Evolutionary conservation across 2,888 invertebrate species (phyloP).

Genomic region (Harpalus rufipes): DNA sequence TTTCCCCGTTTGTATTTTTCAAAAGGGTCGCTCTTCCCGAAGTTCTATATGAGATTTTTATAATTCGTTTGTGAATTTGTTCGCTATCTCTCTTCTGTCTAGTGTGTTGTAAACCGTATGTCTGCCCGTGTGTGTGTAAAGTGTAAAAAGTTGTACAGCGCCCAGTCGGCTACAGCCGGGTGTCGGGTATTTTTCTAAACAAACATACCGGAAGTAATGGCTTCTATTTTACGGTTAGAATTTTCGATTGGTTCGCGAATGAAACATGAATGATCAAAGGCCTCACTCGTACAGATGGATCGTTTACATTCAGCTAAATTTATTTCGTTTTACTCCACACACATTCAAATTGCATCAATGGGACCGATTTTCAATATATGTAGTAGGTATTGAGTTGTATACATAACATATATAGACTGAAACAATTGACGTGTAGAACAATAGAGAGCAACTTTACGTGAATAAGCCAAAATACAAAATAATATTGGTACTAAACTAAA

Average conservation of each 20-base stretch:
- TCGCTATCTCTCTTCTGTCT: neutral
- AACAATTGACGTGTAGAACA: too few species aligned
- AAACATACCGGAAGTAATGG: slow-evolving; percentile 60
- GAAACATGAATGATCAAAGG: slow-evolving; percentile 48
- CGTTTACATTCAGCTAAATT: slow-evolving; percentile 48
- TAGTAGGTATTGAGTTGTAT: too few species aligned
- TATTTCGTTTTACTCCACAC: slow-evolving; percentile 29
- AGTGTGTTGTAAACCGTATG: neutral
- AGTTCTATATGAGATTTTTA: neutral
- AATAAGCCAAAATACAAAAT: too few species aligned
- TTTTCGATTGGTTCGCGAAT: slow-evolving; percentile 55
- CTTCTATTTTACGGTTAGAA: slow-evolving; percentile 60
- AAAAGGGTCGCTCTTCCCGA: neutral
- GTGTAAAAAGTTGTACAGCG: slow-evolving; percentile 60
- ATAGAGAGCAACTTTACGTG: too few species aligned
- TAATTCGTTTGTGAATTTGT: neutral
- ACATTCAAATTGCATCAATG: slow-evolving; percentile 8
- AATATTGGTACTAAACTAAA: too few species aligned
- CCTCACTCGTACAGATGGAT: slow-evolving; percentile 26
- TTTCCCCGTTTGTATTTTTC: neutral
- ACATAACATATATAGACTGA: too few species aligned
- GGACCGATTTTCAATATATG: neutral
- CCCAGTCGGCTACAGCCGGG: slow-evolving; percentile 31
- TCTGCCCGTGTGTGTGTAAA: slow-evolving; percentile 21
- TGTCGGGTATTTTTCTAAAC: slow-evolving; percentile 59